Evolutionary conservation across 2,888 invertebrate genomes (phyloP).

Genomic region (Polietes domitor): DNA sequence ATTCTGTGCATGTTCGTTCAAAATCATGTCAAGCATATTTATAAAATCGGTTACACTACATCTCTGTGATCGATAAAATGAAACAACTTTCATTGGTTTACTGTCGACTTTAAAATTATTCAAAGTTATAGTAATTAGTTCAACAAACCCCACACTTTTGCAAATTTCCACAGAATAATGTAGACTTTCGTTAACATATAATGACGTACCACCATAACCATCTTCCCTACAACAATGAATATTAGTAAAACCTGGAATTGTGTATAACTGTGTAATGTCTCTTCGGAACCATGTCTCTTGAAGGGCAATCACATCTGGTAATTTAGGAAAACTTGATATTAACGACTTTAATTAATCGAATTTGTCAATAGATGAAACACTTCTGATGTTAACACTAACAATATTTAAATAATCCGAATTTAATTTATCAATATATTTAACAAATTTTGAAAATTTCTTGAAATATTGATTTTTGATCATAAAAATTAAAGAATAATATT

Average conservation of each 20-base stretch:
- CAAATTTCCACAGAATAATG: neutral
- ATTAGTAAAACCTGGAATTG: constrained; percentile 1
- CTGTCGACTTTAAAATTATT: constrained; percentile 6
- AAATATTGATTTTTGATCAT: constrained; percentile 12
- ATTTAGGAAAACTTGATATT: constrained; percentile 1
- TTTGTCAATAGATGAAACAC: constrained; percentile 27
- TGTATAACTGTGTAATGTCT: neutral
- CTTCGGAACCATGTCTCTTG: constrained; percentile 38
- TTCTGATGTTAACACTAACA: constrained; percentile 25
- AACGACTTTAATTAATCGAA: constrained; percentile 41
- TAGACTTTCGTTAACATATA: neutral
- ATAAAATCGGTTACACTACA: constrained; percentile 15
- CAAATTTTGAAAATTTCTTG: neutral
- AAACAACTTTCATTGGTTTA: constrained; percentile 16
- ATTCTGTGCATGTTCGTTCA: neutral
- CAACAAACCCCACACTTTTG: constrained; percentile 9
- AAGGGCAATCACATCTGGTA: constrained; percentile 33
- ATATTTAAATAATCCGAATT: neutral
- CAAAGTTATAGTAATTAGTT: constrained; percentile 15
- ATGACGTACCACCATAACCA: constrained; percentile 27
- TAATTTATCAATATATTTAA: neutral
- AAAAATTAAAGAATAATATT: neutral
- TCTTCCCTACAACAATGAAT: constrained; percentile 37
- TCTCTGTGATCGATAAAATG: constrained; percentile 41
- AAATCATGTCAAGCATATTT: neutral